Evolutionary conservation across 2,113 vertebrate species (phyloP).

Genomic region (Microtus oregoni): DNA sequence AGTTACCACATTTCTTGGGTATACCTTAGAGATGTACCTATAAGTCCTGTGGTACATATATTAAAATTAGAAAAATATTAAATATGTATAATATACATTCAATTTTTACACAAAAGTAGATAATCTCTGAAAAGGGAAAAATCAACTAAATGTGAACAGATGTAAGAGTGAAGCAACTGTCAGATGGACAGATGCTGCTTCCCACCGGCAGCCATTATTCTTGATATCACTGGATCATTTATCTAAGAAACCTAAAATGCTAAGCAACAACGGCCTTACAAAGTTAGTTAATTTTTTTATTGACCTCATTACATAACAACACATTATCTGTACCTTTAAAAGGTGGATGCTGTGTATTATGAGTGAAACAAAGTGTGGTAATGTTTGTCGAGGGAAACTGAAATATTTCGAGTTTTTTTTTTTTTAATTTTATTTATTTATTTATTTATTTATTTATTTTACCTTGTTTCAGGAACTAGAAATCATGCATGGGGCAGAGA

Average conservation of each 20-base stretch:
- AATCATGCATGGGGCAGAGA: not conserved
- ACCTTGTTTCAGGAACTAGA: constrained; percentile 9
- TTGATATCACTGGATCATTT: not conserved
- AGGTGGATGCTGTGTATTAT: not conserved
- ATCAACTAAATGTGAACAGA: not conserved
- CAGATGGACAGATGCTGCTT: not conserved
- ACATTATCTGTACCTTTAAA: not conserved
- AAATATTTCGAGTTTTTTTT: not conserved
- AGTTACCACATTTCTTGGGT: not conserved
- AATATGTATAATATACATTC: not conserved
- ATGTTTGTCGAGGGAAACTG: not conserved
- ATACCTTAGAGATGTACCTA: not conserved
- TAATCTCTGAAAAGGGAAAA: not conserved
- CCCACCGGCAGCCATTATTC: not conserved
- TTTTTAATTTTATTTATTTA: no score
- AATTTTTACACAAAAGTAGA: not conserved
- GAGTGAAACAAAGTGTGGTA: not conserved
- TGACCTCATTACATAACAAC: not conserved
- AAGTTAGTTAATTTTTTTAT: constrained; percentile 1
- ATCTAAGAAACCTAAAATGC: not conserved
- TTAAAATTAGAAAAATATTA: not conserved
- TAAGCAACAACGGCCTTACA: not conserved
- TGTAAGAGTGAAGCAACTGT: not conserved
- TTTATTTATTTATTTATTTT: not conserved
- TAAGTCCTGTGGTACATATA: not conserved